phyloP scores from a whole-genome alignment of 2,888 invertebrate species.

The Leptarthrus brevirostris region DNA sequence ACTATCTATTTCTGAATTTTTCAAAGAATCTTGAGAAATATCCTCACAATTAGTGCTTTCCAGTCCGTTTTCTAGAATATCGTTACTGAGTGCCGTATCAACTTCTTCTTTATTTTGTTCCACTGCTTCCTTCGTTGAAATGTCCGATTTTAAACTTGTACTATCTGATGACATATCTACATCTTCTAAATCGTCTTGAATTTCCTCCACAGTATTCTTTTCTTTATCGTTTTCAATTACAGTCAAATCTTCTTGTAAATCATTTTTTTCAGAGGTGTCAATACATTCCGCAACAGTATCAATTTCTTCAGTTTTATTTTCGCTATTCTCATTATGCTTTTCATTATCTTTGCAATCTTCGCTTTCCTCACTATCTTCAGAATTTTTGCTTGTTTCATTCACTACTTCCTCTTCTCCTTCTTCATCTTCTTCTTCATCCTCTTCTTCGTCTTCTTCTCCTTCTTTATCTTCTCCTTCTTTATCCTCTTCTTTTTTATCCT shows the following conservation, averaged over 20 bases:
- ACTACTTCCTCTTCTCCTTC: conserved; percentile 14
- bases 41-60: neutral
- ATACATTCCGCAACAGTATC: neutral
- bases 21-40: neutral
- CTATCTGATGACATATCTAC: neutral
- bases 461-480: conserved; percentile 1
- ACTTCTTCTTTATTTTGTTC: too few species aligned
- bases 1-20: conserved; percentile 8
- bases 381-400: neutral
- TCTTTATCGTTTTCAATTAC: neutral
- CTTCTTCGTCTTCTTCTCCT: too few species aligned
- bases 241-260: too few species aligned
- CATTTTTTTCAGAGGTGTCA: neutral
- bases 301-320: conserved; percentile 5
- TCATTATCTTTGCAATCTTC: conserved; percentile 11
- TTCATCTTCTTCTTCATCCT: neutral
- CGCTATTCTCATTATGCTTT: neutral
- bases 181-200: neutral
- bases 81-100: too few species aligned
- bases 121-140: too few species aligned
- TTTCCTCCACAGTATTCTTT: neutral
- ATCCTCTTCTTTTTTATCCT: neutral
- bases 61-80: neutral
- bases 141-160: too few species aligned
- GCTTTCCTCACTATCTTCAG: conserved; percentile 19